Base-by-base conservation (phyloP, 1,140 invertebrate species). In the Melanaphis sacchari region DNA sequence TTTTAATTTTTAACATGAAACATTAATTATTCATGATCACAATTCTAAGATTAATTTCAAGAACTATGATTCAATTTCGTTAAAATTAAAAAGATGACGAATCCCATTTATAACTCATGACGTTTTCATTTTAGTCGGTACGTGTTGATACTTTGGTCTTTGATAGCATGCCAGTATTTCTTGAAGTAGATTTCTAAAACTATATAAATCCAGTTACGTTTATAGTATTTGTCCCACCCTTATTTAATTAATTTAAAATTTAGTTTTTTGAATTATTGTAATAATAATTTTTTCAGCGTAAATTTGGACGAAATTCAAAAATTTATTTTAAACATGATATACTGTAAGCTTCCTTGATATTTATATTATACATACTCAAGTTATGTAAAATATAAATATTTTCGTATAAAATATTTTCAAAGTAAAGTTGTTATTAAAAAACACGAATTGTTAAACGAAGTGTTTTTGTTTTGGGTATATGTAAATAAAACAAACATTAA, bases 51-150 rank as follows among this genome's bases (percentile, higher is more conserved):
- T 59, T 82, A 36, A 38, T 82, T 82, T 82, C 36, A 38, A 66
- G 81, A 85, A 85, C 24, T 85, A 41, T 85, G 82, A 85, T 40
- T 85, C 40, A 85, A 43, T 43, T 85, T 41, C 43, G 40, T 85
- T 85, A 85, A 85, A 85, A 85, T 85, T 85, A 85, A 85, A 41
- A 15, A 40, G 82, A 85, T 85, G 40, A 40, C 38, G 38, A 40
- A 85, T 85, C 24, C 9, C 22, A 22, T 85, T 40, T 41, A 31
- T 41, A 85, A 85, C 82, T 85, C 24, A 43, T 85, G 82, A 41
- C 38, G 40, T 85, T 85, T 82, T 85, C 24, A 85, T 85, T 85
- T 85, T 85, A 85, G 82, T 41, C 41, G 43, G 40, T 85, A 85
- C 24, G 40, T 85, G 82, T 85, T 85, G 26, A 85, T 41, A 85